Evolutionary conservation across 2,113 vertebrate genomes (phyloP).

Genomic region (Gorsachius goisagi): DNA sequence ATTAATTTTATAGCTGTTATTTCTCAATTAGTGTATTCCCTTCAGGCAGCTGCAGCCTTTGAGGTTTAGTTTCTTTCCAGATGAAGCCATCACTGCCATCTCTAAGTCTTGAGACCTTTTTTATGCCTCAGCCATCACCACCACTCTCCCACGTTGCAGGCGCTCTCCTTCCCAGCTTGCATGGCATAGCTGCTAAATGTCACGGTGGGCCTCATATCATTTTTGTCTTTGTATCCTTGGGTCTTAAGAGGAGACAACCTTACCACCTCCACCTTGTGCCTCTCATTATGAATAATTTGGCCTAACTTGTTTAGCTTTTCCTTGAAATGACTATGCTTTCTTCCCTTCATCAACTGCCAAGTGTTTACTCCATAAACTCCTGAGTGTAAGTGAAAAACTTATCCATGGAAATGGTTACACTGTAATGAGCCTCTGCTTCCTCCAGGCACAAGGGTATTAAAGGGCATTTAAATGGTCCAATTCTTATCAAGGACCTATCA

Average conservation of each 20-base stretch:
- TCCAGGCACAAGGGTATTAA: not conserved
- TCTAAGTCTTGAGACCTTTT: not conserved
- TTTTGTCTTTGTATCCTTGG: not conserved
- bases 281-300: not conserved
- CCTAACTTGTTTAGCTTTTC: not conserved
- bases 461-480: not conserved
- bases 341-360: not conserved
- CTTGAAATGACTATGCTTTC: not conserved
- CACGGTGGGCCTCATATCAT: not conserved
- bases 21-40: conserved; percentile 59
- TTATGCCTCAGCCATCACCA: not conserved
- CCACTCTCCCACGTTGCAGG: not conserved
- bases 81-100: not conserved
- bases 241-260: not conserved
- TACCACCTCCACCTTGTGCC: not conserved
- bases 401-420: not conserved
- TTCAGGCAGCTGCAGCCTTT: not conserved
- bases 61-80: conserved; percentile 5
- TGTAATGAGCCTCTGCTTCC: not conserved
- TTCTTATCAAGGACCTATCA: not conserved
- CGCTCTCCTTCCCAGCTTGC: not conserved
- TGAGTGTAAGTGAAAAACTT: not conserved
- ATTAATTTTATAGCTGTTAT: conserved; percentile 62
- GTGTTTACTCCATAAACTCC: not conserved
- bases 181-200: not conserved